A percentile compares a stretch with the other conserved stretches of the same genome.
These are phyloP conservation scores for Limenitis camilla DNA, from an alignment of 2,888 invertebrate genomes.

Conservation along the genomic window DNA sequence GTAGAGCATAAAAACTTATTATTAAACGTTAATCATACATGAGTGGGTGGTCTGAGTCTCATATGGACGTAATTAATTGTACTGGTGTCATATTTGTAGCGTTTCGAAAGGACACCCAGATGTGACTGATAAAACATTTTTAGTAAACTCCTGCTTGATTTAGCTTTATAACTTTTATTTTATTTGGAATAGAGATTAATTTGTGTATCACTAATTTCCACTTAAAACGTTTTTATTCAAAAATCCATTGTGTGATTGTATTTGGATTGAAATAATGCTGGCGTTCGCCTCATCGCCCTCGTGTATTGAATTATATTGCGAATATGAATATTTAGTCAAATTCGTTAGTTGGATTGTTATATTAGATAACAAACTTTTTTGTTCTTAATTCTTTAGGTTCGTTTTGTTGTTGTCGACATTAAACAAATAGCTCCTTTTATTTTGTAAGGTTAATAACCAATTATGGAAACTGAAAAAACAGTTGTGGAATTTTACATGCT, in stretches of 20 bases:
- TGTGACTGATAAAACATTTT: conserved; percentile 9
- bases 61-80: conserved; percentile 43
- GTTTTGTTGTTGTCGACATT: too few relatives aligned
- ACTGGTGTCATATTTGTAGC: conserved; percentile 23
- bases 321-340: too few relatives aligned
- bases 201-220: neutral
- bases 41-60: conserved; percentile 40
- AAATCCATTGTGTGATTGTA: conserved; percentile 29
- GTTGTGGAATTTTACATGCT: too few relatives aligned
- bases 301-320: too few relatives aligned
- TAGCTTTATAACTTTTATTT: conserved; percentile 3
- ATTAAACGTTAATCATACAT: conserved; percentile 8
- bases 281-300: too few relatives aligned
- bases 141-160: neutral
- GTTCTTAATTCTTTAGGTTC: too few relatives aligned
- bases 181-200: conserved; percentile 30
- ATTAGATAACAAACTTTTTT: too few relatives aligned
- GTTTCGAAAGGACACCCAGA: conserved; percentile 16
- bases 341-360: too few relatives aligned
- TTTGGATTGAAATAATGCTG: conserved; percentile 24
- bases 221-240: conserved; percentile 29
- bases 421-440: too few relatives aligned
- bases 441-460: too few relatives aligned
- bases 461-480: too few relatives aligned
- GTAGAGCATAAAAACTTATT: conserved; percentile 9